Base-by-base conservation (phyloP, 2,888 invertebrate genomes). In the Cheilosia vernalis region DNA sequence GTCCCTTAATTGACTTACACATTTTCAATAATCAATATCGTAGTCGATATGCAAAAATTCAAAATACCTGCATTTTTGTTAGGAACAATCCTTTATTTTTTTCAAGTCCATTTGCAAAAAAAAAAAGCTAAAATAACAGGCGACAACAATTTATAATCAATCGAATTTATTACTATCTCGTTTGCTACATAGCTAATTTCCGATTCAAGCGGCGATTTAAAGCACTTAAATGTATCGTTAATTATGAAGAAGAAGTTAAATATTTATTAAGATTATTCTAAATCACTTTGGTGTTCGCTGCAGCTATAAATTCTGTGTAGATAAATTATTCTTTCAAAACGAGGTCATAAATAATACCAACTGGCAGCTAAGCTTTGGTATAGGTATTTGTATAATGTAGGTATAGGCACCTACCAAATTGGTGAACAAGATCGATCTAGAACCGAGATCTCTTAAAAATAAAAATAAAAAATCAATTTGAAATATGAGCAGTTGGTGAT, bases 211-310 rank as follows among this genome's bases (percentile, higher is more conserved):
- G 19, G 9, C 47, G 19, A 9, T 53, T 27, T 53, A 21, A 53
- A 24, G 51, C 51, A 27, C 47, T 47, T 19, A 17, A 47, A 47
- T 19, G 19, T 47, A 44, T 44, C 44, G 44, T 44, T 44, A 44
- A 44, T 17, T 44, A 44, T 44, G 10, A 37, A 30, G 30, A 30
- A 30, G 42, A 42, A 44, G 17, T 2, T 6, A 5, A 44, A 44
- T 44, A 44, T 47, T 47, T 19, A 17, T 17, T 19, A 9, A 13
- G 13, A 37, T 47, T 19, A 19, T 10, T 19, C 19, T 47, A 47
- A 47, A 47, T 47, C 47, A 47, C 17, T 19, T 17, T 17, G 3
- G 47, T 19, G 9, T 9, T 47, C 47, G 7, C 19, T 47, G 19
- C 6, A 17, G 19, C 19, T 19, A 47, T 47, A 47, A 47, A 47